These are phyloP conservation scores for Anabacerthia variegaticeps DNA, from an alignment of 2,797 vertebrate species.

Conservation along the genomic window DNA sequence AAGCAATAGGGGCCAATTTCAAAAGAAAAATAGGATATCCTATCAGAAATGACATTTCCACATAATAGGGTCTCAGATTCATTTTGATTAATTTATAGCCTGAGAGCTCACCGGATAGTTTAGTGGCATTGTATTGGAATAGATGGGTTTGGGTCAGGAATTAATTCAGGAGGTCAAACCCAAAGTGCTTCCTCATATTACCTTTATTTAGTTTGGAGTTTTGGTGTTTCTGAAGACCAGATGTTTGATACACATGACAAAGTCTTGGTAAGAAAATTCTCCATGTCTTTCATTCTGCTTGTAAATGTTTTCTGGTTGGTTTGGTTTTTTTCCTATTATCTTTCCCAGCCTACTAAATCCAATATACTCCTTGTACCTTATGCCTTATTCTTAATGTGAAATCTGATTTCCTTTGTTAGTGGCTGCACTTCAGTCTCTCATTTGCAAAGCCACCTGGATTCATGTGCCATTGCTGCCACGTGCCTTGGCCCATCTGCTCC, in stretches of 20 bases:
- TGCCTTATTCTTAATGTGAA: neutral
- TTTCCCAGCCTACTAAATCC: neutral
- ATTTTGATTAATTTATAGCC: slow-evolving; percentile 58
- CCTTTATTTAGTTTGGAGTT: neutral
- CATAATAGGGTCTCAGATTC: slow-evolving; percentile 35
- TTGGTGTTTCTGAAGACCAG: neutral
- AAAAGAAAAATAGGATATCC: slow-evolving; percentile 43
- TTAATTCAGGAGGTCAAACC: slow-evolving; percentile 45
- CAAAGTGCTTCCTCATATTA: neutral
- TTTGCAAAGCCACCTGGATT: slow-evolving; percentile 6
- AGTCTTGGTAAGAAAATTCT: neutral
- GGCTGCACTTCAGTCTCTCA: neutral
- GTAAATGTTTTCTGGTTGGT: neutral
- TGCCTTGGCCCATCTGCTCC: slow-evolving; percentile 16
- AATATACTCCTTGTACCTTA: neutral
- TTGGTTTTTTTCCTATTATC: neutral
- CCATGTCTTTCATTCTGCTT: neutral
- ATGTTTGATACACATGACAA: neutral
- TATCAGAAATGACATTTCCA: slow-evolving; percentile 52
- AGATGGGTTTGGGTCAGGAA: slow-evolving; percentile 36
- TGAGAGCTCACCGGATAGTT: slow-evolving; percentile 20
- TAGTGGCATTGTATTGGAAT: slow-evolving; percentile 28
- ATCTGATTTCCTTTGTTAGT: neutral
- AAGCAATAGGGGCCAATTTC: slow-evolving; percentile 40
- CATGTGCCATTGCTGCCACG: neutral